Evolutionary conservation across 2,797 vertebrate species (phyloP), one percentile per base, ranked within the genome.

Genomic region (Gymnopithys bicolor): DNA sequence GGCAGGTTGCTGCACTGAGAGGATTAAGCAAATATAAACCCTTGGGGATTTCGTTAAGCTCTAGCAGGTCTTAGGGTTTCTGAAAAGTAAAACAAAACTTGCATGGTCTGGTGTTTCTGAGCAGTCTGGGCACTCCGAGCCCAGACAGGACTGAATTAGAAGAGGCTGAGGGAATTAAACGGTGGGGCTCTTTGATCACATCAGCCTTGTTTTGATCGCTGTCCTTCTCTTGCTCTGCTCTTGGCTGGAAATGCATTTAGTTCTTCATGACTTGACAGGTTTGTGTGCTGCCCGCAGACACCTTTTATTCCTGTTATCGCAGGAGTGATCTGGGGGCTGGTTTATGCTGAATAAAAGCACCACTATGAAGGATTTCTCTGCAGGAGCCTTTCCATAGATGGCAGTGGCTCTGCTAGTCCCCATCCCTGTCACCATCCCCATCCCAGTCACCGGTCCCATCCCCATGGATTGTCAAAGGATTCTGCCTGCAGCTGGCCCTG

Each of bases 401-500:
- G 73, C 2, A 4, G n/a, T 3, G 8, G 4, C 60, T 53, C 33
- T 78, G 39, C 33, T 13, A 3, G 8, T 43, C 46, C 53, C 52
- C 2, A 0, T 37, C 62, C 43, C 5, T 1, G 3, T 39, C 52
- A 18, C 68, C 18, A 2, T 12, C 49, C 10, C 0, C 0, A 2
- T 45, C 74, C 56, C 60, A 13, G 4, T 41, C 46, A 14, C 66
- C 2, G 0, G 14, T 22, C 39, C 79, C 37, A 5, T 35, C 48
- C 74, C 66, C 11, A 3, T 0, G 6, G 35, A 41, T 18, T 3
- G 13, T 2, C 51, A 1, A 1, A 52, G 71, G 55, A 13, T 22
- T 33, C 56, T n/a, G 19, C 6, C 48, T n/a, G n/a, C 10, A 4
- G 48, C 51, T 24, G 59, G 59, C 25, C 30, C 1, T 3, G 30